phyloP scores from a whole-genome alignment of 1,140 invertebrate genomes.

The Zaprionus inermis region DNA sequence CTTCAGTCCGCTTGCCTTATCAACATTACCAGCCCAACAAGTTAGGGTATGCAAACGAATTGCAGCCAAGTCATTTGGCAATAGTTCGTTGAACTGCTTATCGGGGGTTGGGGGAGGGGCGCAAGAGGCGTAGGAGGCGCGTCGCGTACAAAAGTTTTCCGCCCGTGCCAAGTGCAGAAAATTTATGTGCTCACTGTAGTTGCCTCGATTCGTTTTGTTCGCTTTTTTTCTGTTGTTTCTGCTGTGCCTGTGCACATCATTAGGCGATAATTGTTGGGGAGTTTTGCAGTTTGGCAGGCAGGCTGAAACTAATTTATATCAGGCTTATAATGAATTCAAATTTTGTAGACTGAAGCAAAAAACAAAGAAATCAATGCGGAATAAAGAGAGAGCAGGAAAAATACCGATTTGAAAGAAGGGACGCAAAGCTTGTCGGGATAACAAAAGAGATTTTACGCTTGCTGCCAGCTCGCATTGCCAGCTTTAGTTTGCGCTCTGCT shows the following conservation, averaged over 20 bases:
- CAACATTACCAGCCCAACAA: background rate
- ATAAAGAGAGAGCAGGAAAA: background rate
- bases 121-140: background rate
- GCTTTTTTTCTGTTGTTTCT: slow-evolving; percentile 27
- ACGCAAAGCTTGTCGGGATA: background rate
- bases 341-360: background rate
- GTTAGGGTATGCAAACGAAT: slow-evolving; percentile 13
- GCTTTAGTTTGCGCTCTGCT: background rate
- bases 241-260: slow-evolving; percentile 65
- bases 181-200: slow-evolving; percentile 55
- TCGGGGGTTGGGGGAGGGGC: no score
- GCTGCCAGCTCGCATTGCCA: background rate
- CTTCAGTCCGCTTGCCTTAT: background rate
- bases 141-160: slow-evolving; percentile 29
- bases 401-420: no score
- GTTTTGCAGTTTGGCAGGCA: slow-evolving; percentile 38
- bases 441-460: background rate
- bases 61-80: slow-evolving; percentile 35
- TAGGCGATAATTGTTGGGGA: slow-evolving; percentile 77
- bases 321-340: slow-evolving; percentile 12
- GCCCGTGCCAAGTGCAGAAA: slow-evolving; percentile 57
- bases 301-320: slow-evolving; percentile 2
- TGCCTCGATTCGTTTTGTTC: no score
- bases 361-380: background rate
- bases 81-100: slow-evolving; percentile 49